Conservation (phyloP, 2,888 invertebrate genomes). For the Zhuqinia jingwanae region DNA sequence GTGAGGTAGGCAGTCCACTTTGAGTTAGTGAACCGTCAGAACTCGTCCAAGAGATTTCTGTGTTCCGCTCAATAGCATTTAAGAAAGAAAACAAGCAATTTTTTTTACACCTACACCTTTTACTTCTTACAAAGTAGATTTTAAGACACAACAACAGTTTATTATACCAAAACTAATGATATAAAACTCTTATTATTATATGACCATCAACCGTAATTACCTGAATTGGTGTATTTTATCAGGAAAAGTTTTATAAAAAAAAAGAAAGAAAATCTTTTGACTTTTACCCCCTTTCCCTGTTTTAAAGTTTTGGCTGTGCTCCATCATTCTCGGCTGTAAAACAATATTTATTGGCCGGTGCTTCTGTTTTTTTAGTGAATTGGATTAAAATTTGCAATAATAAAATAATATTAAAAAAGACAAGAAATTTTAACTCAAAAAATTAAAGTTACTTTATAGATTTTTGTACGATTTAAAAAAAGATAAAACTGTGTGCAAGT, state of each 20-base stretch:
- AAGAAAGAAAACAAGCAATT: constrained; percentile 27
- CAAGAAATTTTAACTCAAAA: no score
- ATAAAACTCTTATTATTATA: no score
- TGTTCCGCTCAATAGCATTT: constrained; percentile 69
- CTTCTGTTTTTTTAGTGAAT: constrained; percentile 15
- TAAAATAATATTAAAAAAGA: neutral
- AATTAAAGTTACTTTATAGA: no score
- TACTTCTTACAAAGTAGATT: no score
- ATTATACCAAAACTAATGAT: no score
- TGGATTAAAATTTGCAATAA: constrained; percentile 14
- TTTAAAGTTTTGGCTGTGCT: constrained; percentile 12
- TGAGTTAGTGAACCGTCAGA: constrained; percentile 73
- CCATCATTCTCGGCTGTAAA: neutral
- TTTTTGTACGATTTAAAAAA: neutral
- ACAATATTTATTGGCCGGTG: constrained; percentile 3
- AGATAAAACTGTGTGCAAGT: constrained; percentile 18
- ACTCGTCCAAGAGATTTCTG: constrained; percentile 69
- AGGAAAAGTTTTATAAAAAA: no score
- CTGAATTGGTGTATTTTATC: no score
- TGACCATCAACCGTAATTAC: no score
- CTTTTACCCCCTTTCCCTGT: constrained; percentile 26
- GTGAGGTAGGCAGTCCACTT: constrained; percentile 70
- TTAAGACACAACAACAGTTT: no score
- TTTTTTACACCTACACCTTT: no score
- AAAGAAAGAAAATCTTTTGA: neutral